Conservation (phyloP, 2,113 vertebrate genomes). For the Polyodon spathula region DNA sequence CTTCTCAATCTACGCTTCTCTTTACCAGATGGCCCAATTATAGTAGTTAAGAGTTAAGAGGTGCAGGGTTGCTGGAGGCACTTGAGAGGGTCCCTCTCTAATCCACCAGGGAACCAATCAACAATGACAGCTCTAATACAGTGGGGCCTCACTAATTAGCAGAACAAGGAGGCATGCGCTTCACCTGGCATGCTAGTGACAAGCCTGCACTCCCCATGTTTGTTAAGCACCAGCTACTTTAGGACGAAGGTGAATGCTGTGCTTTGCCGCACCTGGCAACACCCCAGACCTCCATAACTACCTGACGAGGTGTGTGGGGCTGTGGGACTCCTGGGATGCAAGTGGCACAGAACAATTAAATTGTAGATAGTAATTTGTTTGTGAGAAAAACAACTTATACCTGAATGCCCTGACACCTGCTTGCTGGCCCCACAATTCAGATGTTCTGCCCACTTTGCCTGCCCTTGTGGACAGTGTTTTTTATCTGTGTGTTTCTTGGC, state of each 20-base stretch:
- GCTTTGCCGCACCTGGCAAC: constrained; percentile 6
- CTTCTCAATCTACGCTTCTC: constrained; percentile 22
- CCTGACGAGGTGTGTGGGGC: constrained; percentile 3
- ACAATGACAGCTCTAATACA: constrained; percentile 38
- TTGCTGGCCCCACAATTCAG: constrained; percentile 12
- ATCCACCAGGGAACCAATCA: constrained; percentile 77
- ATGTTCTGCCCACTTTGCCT: constrained; percentile 5
- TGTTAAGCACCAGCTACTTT: background rate
- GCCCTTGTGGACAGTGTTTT: too few species aligned
- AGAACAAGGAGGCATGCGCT: constrained; percentile 19
- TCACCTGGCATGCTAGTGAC: constrained; percentile 3
- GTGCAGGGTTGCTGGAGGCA: constrained; percentile 44
- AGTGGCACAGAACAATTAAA: constrained; percentile 36
- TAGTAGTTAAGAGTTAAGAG: constrained; percentile 54
- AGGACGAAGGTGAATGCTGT: constrained; percentile 4
- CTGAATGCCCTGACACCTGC: constrained; percentile 17
- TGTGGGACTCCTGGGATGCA: background rate
- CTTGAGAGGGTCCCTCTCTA: constrained; percentile 50
- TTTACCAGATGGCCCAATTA: constrained; percentile 78
- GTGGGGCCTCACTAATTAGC: constrained; percentile 60
- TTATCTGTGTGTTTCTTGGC: too few species aligned
- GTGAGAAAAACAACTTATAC: constrained; percentile 16
- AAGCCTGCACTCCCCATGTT: constrained; percentile 16
- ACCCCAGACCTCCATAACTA: background rate
- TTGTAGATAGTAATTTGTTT: constrained; percentile 22